These are phyloP conservation scores for Chorisops tibialis DNA, from an alignment of 2,888 invertebrate genomes.

Conservation along the genomic window DNA sequence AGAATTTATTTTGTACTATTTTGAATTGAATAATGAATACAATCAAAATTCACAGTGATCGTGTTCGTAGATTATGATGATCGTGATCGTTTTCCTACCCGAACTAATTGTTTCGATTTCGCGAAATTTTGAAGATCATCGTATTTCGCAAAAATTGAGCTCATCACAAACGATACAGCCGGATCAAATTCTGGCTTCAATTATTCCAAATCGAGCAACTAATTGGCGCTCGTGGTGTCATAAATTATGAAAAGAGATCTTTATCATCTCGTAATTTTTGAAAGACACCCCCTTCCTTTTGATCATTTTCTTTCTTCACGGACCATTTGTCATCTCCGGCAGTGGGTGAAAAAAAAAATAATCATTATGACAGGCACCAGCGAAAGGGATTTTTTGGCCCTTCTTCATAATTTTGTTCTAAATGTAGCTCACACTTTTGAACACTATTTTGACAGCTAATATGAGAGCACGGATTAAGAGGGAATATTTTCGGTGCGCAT, in stretches of 20 bases:
- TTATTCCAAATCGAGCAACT: conserved; percentile 1
- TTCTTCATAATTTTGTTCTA: background rate
- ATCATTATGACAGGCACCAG: background rate
- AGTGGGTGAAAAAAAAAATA: no score
- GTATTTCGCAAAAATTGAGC: no score
- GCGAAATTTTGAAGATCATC: no score
- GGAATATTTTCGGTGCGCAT: background rate
- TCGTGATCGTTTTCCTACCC: no score
- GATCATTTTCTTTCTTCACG: background rate
- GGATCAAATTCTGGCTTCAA: background rate
- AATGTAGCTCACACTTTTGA: background rate
- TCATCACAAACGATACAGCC: background rate
- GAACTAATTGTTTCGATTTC: no score
- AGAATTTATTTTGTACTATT: no score
- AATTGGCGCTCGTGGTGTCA: conserved; percentile 5
- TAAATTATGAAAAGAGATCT: conserved; percentile 5
- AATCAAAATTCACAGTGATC: no score
- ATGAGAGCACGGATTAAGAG: background rate
- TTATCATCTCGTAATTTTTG: conserved; percentile 5
- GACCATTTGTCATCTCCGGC: conserved; percentile 3
- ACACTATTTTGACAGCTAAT: conserved; percentile 1
- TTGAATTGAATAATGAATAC: no score
- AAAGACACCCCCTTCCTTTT: background rate
- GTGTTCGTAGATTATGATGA: no score
- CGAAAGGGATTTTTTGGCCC: background rate